These are phyloP conservation scores for Coturnix japonica DNA, from an alignment of 2,113 vertebrate species.

Conservation along the genomic window DNA sequence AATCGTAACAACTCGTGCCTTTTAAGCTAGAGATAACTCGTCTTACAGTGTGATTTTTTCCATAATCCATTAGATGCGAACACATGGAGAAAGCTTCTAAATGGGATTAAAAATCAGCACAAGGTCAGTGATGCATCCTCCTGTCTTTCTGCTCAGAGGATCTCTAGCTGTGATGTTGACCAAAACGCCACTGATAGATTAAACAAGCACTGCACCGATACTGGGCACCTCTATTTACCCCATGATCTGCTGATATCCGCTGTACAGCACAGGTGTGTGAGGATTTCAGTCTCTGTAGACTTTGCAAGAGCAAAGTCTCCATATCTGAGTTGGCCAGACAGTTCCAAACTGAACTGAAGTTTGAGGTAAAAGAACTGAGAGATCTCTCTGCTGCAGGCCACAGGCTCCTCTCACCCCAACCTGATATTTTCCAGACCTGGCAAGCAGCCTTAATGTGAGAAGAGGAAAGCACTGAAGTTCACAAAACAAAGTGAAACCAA, in stretches of 20 bases:
- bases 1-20: background rate
- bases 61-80: background rate
- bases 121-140: background rate
- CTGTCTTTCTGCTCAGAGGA: background rate
- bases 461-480: background rate
- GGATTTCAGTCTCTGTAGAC: background rate
- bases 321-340: background rate
- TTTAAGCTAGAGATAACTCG: background rate
- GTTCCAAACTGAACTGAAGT: background rate
- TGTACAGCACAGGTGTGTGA: accelerated
- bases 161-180: background rate
- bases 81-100: background rate
- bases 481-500: background rate
- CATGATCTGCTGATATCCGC: background rate
- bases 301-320: background rate
- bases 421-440: background rate
- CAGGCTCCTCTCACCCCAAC: background rate
- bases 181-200: background rate
- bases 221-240: background rate
- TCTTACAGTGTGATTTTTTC: background rate
- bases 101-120: background rate
- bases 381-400: background rate
- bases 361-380: background rate
- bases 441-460: background rate
- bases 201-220: background rate